Base-by-base conservation (phyloP, 1,140 invertebrate genomes). In the Aethina tumida region DNA sequence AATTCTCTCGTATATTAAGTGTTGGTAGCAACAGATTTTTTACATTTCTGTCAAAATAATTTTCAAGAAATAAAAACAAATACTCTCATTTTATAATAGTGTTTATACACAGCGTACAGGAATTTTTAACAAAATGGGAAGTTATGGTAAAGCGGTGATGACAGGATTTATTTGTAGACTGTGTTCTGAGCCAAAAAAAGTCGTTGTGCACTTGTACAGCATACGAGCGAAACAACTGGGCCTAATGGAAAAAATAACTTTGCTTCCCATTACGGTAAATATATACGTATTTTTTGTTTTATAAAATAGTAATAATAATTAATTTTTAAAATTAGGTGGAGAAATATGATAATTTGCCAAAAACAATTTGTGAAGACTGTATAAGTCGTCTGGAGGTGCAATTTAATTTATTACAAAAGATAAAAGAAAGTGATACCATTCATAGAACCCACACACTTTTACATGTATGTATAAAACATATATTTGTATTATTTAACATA, bases 81-180 rank as follows among this genome's bases (percentile, higher is more conserved):
- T n/a, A n/a, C n/a, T n/a, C n/a, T n/a, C n/a, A n/a, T n/a, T n/a
- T n/a, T n/a, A n/a, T n/a, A n/a, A n/a, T n/a, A n/a, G n/a, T n/a
- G n/a, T n/a, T n/a, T n/a, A n/a, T n/a, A n/a, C n/a, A n/a, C n/a
- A n/a, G n/a, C n/a, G n/a, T n/a, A n/a, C n/a, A n/a, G n/a, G n/a
- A n/a, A n/a, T n/a, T n/a, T n/a, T 28, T 4, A 28, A 9, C 9
- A 41, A 21, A 13, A 50, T 56, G 53, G 53, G 53, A 18, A 56
- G 53, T 41, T 53, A 49, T 21, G 47, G 25, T 5, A 45, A 52
- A 22, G 53, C 53, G 0, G 36, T 49, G 13, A 47, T 53, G 41
- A 47, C 45, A 16, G 53, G 51, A 15, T 56, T 53, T 39, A 53
- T 56, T 30, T 56, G 53, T 25, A 51, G 51, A 41, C 35, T 56